These are phyloP conservation scores for Drosophila rhopaloa DNA, from an alignment of 1,140 invertebrate genomes.

Conservation along the genomic window DNA sequence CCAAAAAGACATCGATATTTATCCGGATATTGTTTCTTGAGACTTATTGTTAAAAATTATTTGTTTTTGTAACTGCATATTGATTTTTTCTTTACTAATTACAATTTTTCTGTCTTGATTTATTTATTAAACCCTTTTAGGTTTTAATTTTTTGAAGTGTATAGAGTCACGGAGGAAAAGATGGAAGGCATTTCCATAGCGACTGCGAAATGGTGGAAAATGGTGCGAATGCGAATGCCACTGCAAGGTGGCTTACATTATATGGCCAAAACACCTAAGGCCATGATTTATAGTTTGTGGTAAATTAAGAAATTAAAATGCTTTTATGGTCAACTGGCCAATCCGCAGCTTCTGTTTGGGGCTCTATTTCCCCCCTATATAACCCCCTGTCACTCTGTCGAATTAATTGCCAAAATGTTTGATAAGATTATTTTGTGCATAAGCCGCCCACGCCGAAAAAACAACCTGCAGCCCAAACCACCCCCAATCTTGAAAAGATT, in stretches of 20 bases:
- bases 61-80: no score
- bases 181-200: slow-evolving; percentile 51
- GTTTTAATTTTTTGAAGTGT: not conserved
- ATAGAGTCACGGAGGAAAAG: slow-evolving; percentile 3
- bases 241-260: slow-evolving; percentile 69
- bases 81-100: no score
- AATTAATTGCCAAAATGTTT: slow-evolving; percentile 79
- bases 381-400: slow-evolving; percentile 25
- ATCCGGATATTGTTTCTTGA: no score
- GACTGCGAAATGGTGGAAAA: slow-evolving; percentile 60
- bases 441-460: slow-evolving; percentile 16
- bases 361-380: slow-evolving; percentile 6
- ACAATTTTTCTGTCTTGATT: no score
- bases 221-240: slow-evolving; percentile 65
- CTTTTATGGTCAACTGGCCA: slow-evolving; percentile 64
- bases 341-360: slow-evolving; percentile 29
- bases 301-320: slow-evolving; percentile 84
- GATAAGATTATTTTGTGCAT: slow-evolving; percentile 70
- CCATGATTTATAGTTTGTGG: slow-evolving; percentile 77
- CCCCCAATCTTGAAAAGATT: slow-evolving; percentile 32
- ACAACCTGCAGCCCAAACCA: slow-evolving; percentile 25
- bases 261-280: slow-evolving; percentile 75
- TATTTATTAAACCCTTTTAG: not conserved
- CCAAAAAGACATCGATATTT: no score
- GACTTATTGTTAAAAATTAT: no score